Evolutionary conservation across 2,113 vertebrate genomes (phyloP).

Genomic region (Odontesthes bonariensis): DNA sequence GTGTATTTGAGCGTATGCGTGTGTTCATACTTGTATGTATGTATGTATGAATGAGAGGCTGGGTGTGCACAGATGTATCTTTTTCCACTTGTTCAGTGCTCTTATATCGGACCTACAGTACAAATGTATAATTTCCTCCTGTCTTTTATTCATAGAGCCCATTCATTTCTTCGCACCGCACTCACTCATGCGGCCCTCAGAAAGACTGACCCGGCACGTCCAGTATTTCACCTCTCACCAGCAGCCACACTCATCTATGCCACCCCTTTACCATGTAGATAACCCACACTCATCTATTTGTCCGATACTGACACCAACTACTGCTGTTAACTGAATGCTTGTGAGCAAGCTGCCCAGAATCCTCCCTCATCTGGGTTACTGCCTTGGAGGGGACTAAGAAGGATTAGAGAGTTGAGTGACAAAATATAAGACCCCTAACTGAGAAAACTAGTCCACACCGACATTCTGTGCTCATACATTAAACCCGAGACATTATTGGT

Average conservation of each 20-base stretch:
- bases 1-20: constrained; percentile 60
- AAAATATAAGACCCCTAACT: constrained; percentile 31
- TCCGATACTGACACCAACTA: constrained; percentile 33
- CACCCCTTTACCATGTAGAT: constrained; percentile 36
- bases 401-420: constrained; percentile 49
- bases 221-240: constrained; percentile 38
- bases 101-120: constrained; percentile 79
- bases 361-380: constrained; percentile 48
- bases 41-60: constrained; percentile 30
- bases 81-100: constrained; percentile 77
- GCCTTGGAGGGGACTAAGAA: constrained; percentile 62
- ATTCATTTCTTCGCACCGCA: constrained; percentile 33
- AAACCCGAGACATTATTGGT: constrained; percentile 39
- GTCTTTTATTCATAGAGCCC: constrained; percentile 50
- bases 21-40: constrained; percentile 53
- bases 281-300: constrained; percentile 22
- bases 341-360: constrained; percentile 33
- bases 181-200: constrained; percentile 35
- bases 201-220: constrained; percentile 36
- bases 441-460: constrained; percentile 31
- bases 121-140: constrained; percentile 58
- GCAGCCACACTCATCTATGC: constrained; percentile 8
- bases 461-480: constrained; percentile 46
- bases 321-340: constrained; percentile 48
- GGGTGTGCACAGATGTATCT: constrained; percentile 66